phyloP scores from a whole-genome alignment of 64 coral and sea anemone species.

The Dendronephthya gigantea region DNA sequence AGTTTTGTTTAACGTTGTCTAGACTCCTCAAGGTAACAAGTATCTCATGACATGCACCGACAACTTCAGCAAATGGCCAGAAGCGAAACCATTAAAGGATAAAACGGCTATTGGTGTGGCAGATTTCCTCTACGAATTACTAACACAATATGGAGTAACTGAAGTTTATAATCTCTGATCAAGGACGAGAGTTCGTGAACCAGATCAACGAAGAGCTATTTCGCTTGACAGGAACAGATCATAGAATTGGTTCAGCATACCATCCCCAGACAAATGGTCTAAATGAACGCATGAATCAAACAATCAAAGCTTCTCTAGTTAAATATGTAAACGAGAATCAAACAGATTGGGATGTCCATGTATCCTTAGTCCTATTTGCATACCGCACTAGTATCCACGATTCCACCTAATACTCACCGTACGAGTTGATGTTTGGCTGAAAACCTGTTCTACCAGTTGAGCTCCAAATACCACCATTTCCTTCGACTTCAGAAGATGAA shows the following conservation, averaged over 20 bases:
- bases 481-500: too few species aligned
- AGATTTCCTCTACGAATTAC: too few species aligned
- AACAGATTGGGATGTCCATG: background rate
- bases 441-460: background rate
- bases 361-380: background rate
- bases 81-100: too few species aligned
- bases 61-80: too few species aligned
- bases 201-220: constrained; percentile 22
- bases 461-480: too few species aligned
- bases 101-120: too few species aligned
- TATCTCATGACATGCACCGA: too few species aligned
- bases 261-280: constrained; percentile 17
- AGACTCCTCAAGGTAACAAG: too few species aligned
- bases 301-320: background rate
- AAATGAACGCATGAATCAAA: constrained; percentile 22
- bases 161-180: too few species aligned
- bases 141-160: too few species aligned
- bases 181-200: constrained; percentile 31
- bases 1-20: too few species aligned
- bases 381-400: constrained; percentile 23
- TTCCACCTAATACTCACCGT: constrained; percentile 31
- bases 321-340: constrained; percentile 24
- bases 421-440: constrained; percentile 37
- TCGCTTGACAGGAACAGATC: constrained; percentile 34
- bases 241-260: background rate